These are phyloP conservation scores for Alloscopus bannaensis DNA, from an alignment of 2,888 invertebrate species.

Conservation along the genomic window DNA sequence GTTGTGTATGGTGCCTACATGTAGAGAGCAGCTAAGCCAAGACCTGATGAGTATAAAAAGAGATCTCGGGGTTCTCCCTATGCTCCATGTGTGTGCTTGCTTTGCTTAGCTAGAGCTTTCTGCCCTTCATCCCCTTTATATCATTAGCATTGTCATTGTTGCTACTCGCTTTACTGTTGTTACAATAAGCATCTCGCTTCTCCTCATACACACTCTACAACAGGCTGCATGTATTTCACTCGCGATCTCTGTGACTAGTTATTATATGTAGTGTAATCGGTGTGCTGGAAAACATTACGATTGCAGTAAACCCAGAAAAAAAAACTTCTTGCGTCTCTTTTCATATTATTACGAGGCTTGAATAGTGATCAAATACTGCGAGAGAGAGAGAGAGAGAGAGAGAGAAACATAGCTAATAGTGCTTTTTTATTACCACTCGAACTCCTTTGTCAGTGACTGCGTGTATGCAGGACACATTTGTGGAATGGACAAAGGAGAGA, in stretches of 20 bases:
- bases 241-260: neutral
- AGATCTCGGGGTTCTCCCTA: too few relatives aligned
- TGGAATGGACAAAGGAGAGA: neutral
- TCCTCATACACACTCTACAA: neutral
- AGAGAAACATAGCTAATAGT: slow-evolving; percentile 11
- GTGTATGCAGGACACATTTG: too few relatives aligned
- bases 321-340: slow-evolving; percentile 23
- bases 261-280: neutral
- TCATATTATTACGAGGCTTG: slow-evolving; percentile 4
- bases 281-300: slow-evolving; percentile 22
- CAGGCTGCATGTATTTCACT: slow-evolving; percentile 4
- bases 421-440: slow-evolving; percentile 19
- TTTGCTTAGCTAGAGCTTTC: too few relatives aligned
- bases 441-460: slow-evolving; percentile 5
- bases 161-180: slow-evolving; percentile 9
- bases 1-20: too few relatives aligned
- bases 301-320: slow-evolving; percentile 22
- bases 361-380: slow-evolving; percentile 11
- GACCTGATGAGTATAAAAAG: too few relatives aligned
- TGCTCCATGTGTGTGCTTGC: too few relatives aligned
- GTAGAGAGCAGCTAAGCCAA: too few relatives aligned
- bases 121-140: slow-evolving; percentile 38
- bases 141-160: slow-evolving; percentile 38
- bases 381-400: too few relatives aligned
- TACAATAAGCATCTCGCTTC: neutral